phyloP scores from a whole-genome alignment of 2,797 vertebrate genomes.

The Acanthurus tractus region DNA sequence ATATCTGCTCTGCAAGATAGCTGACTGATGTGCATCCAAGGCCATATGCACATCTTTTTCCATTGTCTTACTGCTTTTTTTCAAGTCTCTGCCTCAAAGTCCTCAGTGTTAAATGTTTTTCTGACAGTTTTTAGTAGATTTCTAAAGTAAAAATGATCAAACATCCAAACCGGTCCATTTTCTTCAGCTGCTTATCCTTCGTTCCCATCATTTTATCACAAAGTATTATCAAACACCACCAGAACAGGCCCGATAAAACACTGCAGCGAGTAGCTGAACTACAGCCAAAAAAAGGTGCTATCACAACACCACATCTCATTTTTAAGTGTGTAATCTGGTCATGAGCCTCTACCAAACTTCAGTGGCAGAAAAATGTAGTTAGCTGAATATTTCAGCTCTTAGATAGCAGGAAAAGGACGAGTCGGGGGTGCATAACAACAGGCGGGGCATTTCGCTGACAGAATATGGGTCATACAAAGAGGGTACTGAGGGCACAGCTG shows the following conservation, averaged over 20 bases:
- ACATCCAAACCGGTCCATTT: too few species aligned
- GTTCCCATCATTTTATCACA: too few species aligned
- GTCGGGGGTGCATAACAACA: conserved; percentile 25
- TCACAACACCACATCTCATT: neutral
- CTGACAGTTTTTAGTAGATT: too few species aligned
- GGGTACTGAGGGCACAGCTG: conserved; percentile 76
- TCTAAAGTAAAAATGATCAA: too few species aligned
- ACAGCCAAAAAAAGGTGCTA: neutral
- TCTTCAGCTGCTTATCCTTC: too few species aligned
- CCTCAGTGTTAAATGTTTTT: too few species aligned
- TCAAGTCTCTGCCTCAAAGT: neutral
- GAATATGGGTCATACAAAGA: conserved; percentile 69
- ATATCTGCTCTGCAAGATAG: neutral
- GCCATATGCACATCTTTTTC: neutral
- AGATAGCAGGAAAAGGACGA: conserved; percentile 19
- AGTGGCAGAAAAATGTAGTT: conserved; percentile 14
- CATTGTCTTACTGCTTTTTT: too few species aligned
- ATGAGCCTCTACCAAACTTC: neutral
- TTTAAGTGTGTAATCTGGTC: neutral
- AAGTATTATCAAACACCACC: neutral
- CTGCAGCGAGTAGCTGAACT: neutral
- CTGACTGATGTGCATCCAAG: neutral
- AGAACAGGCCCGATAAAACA: neutral
- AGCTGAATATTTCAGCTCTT: conserved; percentile 35
- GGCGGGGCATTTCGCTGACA: conserved; percentile 40